Conservation (phyloP, 64 coral and sea anemone genomes). For the Montipora sp. region DNA sequence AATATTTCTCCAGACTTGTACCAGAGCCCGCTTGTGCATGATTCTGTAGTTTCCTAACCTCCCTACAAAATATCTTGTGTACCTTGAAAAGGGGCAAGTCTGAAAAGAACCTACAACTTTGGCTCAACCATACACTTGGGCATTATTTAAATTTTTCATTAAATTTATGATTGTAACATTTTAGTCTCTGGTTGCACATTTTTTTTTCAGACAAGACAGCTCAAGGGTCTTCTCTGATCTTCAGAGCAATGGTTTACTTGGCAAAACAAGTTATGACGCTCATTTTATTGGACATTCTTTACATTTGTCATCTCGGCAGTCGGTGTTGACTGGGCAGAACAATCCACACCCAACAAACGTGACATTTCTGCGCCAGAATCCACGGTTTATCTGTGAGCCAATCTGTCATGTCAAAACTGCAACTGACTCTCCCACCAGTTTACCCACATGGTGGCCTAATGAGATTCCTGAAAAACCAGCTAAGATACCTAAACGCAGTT, state of each 20-base stretch:
- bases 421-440: neutral
- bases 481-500: slow-evolving; percentile 68
- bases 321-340: slow-evolving; percentile 71
- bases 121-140: too few species aligned
- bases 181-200: too few species aligned
- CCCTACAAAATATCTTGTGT: too few species aligned
- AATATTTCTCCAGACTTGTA: too few species aligned
- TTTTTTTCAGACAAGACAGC: slow-evolving; percentile 68
- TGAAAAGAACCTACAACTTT: too few species aligned
- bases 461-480: slow-evolving; percentile 69
- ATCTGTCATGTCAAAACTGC: slow-evolving; percentile 88
- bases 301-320: slow-evolving; percentile 65
- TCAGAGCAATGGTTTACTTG: slow-evolving; percentile 13
- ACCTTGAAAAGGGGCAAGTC: too few species aligned
- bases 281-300: slow-evolving; percentile 85
- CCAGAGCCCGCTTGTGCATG: too few species aligned
- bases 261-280: slow-evolving; percentile 79
- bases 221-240: slow-evolving; percentile 80
- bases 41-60: too few species aligned
- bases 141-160: too few species aligned
- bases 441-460: slow-evolving; percentile 88
- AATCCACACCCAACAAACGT: slow-evolving; percentile 91
- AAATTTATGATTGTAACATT: too few species aligned
- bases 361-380: slow-evolving; percentile 92
- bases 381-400: slow-evolving; percentile 90